A percentile compares a stretch with the other conserved stretches of the same genome.
phyloP scores from a whole-genome alignment of 1,140 invertebrate genomes.

The Wasmannia auropunctata region DNA sequence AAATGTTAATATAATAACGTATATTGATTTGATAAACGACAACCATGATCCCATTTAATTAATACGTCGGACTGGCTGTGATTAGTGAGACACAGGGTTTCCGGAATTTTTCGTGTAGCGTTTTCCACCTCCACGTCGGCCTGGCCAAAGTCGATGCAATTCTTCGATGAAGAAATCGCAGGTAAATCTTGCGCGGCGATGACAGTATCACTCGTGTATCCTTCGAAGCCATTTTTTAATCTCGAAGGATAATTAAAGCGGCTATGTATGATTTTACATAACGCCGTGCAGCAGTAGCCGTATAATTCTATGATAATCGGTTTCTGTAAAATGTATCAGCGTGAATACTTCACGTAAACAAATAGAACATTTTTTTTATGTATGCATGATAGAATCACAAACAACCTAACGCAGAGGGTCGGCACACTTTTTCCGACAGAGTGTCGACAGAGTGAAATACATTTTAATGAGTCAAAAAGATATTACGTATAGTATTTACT shows the following conservation, averaged over 20 bases:
- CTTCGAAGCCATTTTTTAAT: conserved; percentile 65
- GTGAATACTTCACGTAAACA: background rate
- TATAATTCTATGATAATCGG: conserved; percentile 78
- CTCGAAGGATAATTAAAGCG: conserved; percentile 44
- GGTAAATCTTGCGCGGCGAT: conserved; percentile 50
- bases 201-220: conserved; percentile 72
- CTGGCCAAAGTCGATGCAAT: conserved; percentile 75
- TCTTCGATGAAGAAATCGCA: conserved; percentile 71
- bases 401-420: background rate
- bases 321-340: conserved; percentile 62
- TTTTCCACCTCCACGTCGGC: conserved; percentile 41
- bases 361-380: background rate
- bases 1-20: background rate
- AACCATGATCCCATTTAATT: conserved; percentile 75
- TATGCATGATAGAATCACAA: background rate
- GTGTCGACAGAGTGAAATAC: too few relatives aligned
- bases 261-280: background rate
- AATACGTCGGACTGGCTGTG: conserved; percentile 64
- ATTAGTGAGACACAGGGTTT: conserved; percentile 74
- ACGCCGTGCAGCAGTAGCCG: conserved; percentile 59
- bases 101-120: conserved; percentile 38
- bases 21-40: conserved; percentile 17
- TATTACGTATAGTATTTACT: too few relatives aligned
- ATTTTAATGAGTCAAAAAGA: background rate
- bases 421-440: background rate